Evolutionary conservation across 2,888 invertebrate species (phyloP), one percentile per base, ranked within the genome.

Genomic region (Drosophila stalkeri): DNA sequence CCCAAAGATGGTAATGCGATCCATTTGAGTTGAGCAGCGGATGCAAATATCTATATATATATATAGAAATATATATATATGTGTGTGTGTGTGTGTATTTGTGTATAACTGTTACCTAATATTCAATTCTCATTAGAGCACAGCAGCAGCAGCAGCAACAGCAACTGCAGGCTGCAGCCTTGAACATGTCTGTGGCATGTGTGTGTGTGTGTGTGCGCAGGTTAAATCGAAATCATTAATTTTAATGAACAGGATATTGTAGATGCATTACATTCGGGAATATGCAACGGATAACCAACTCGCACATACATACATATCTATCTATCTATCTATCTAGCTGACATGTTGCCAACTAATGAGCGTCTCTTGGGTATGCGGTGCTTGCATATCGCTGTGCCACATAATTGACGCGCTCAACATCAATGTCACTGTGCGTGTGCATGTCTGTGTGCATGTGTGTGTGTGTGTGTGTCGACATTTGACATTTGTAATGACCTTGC

Each of bases 241-340:
- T 86, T 86, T 85, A 86, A 86, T 85, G 86, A 88, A 84, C 79
- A 72, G 78, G 76, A 84, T 88, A 76, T 77, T 80, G 72, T 69
- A 78, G 72, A 64, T 76, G 72, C 72, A 73, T 70, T 65, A 59
- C 70, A 70, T 56, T 67, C 49, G 87, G 87, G 69, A 81, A 77
- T 66, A 46, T 59, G 64, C 52, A 33, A 35, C 60, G 54, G 62
- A 44, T 63, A 33, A 66, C 59, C 64, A 33, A 46, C 39, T 27
- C 65, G 41, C 60, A 61, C 60, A 59, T 5, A 39, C 8, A 7
- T 52, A 57, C 64, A 46, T 20, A 37, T 27, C 41, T 39, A 27
- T 18, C 11, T 55, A 57, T 64, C 39, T 33, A 33, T 23, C 52
- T 39, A 31, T 35, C 18, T 55, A 35, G 65, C 35, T 56, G 68